Conservation (phyloP, 2,113 vertebrate genomes). For the Anser cygnoides region DNA sequence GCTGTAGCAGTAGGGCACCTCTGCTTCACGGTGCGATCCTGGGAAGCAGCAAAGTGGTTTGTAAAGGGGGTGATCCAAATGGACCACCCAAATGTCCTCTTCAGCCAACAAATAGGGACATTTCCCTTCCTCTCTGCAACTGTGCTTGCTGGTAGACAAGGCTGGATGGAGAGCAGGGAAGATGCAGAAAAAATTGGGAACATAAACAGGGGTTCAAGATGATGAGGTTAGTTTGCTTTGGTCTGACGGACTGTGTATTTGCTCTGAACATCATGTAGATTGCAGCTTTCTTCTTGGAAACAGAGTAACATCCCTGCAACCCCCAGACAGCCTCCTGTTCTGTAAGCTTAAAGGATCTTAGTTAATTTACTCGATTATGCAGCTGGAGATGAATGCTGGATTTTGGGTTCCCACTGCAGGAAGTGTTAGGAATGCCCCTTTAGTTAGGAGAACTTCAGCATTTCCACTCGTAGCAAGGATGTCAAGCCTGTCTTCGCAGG, state of each 20-base stretch:
- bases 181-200: neutral
- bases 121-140: neutral
- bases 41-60: neutral
- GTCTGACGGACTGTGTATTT: neutral
- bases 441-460: neutral
- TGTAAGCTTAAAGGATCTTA: neutral
- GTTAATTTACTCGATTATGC: neutral
- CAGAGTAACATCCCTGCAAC: neutral
- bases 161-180: neutral
- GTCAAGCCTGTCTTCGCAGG: neutral
- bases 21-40: neutral
- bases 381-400: neutral
- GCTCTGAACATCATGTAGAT: neutral
- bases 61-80: neutral
- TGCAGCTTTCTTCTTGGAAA: neutral
- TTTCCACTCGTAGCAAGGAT: neutral
- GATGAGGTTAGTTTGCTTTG: neutral
- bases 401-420: neutral
- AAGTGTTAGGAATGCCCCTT: neutral
- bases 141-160: neutral
- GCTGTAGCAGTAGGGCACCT: neutral
- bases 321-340: neutral
- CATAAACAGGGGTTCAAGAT: neutral
- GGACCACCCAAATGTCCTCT: neutral
- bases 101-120: rapidly evolving